Percentiles rank a stretch among this genome's conserved stretches.
phyloP scores from a whole-genome alignment of 1,140 invertebrate species.

The Euura lappo region DNA sequence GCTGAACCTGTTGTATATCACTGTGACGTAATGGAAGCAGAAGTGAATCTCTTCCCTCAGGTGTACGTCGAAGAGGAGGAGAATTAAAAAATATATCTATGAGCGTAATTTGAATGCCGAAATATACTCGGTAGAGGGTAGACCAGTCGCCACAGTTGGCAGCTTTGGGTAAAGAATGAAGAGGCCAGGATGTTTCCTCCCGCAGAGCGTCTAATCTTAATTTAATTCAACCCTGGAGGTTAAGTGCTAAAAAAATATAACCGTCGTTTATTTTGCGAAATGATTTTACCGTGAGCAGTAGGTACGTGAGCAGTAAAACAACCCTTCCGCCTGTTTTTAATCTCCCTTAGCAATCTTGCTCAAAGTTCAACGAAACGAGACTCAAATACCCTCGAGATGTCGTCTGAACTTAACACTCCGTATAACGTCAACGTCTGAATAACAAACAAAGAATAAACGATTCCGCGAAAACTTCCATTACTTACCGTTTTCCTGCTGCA shows the following conservation, averaged over 20 bases:
- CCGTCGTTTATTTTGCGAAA: conserved; percentile 7
- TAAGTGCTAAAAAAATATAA: conserved; percentile 3
- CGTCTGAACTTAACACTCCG: neutral
- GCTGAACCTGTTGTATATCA: too few species aligned
- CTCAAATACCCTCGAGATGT: conserved; percentile 5
- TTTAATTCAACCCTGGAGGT: conserved; percentile 5
- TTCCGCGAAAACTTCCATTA: neutral
- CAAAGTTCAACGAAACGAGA: conserved; percentile 1
- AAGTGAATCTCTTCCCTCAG: too few species aligned
- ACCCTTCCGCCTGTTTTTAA: neutral
- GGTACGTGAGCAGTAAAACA: neutral
- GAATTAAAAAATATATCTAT: too few species aligned
- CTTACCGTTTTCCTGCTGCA: neutral
- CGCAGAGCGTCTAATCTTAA: neutral
- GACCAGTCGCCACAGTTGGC: neutral
- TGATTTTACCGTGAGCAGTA: neutral
- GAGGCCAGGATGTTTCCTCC: neutral
- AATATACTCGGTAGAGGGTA: too few species aligned
- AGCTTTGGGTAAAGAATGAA: neutral
- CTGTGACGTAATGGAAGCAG: too few species aligned
- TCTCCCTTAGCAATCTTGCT: neutral
- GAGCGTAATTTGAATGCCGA: too few species aligned
- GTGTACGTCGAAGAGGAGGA: too few species aligned
- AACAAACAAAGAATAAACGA: neutral
- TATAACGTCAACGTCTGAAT: neutral